Conservation (phyloP, 2,888 invertebrate genomes). For the Caenorhabditis sp. region DNA sequence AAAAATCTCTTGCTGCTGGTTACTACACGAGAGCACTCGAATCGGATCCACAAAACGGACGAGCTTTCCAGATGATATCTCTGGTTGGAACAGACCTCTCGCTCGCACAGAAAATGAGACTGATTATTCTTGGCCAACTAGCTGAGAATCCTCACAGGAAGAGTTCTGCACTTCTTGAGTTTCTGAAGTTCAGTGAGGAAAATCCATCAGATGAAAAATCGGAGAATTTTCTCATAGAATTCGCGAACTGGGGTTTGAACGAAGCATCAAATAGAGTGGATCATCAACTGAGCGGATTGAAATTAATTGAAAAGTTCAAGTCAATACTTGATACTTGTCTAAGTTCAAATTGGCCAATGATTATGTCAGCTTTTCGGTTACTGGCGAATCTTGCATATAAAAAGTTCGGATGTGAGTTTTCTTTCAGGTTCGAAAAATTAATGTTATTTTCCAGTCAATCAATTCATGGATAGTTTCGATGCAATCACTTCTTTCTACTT, state of each 20-base stretch:
- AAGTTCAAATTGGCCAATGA: constrained; percentile 20
- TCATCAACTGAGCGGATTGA: constrained; percentile 16
- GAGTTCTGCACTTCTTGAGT: constrained; percentile 6
- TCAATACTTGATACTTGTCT: background rate
- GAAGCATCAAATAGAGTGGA: constrained; percentile 14
- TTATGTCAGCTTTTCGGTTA: constrained; percentile 10
- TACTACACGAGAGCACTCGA: constrained; percentile 43
- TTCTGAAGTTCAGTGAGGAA: background rate
- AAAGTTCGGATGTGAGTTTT: constrained; percentile 34
- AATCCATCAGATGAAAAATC: background rate
- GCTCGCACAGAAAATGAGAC: constrained; percentile 13
- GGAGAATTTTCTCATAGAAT: constrained; percentile 22
- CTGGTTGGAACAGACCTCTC: background rate
- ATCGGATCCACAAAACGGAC: constrained; percentile 22
- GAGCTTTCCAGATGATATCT: constrained; percentile 39
- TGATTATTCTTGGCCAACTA: constrained; percentile 35
- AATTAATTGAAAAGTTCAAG: constrained; percentile 22
- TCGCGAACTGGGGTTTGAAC: constrained; percentile 28
- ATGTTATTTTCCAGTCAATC: constrained; percentile 14
- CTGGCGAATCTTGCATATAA: background rate
- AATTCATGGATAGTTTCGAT: constrained; percentile 29
- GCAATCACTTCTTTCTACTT: constrained; percentile 8
- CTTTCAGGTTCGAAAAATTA: background rate
- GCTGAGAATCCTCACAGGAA: constrained; percentile 40
- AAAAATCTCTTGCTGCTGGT: constrained; percentile 10